A percentile compares a stretch with the other conserved stretches of the same genome.
These are phyloP conservation scores for Danio aesculapii DNA, from an alignment of 2,797 vertebrate species.

Conservation along the genomic window DNA sequence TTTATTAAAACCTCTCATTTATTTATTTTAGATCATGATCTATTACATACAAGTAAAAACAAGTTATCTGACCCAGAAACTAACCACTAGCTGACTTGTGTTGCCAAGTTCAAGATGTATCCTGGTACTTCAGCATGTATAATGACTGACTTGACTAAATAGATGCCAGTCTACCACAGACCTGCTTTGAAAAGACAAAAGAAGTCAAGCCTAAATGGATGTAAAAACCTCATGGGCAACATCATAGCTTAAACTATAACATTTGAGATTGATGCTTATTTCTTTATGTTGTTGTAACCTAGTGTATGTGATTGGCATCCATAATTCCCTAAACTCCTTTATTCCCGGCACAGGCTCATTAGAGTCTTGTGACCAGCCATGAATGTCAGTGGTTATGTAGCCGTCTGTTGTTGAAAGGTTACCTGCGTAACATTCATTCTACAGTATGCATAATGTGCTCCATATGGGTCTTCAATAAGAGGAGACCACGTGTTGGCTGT, in stretches of 20 bases:
- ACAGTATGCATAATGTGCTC: background rate
- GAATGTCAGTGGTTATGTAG: background rate
- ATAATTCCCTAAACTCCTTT: background rate
- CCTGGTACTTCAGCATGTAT: background rate
- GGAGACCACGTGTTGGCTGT: background rate
- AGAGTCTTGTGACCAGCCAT: background rate
- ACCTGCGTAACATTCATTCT: background rate
- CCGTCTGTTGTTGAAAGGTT: conserved; percentile 13
- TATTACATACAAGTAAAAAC: background rate
- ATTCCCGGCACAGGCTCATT: background rate
- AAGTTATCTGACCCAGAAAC: background rate
- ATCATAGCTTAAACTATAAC: background rate
- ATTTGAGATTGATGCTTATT: background rate
- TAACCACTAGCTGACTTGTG: background rate
- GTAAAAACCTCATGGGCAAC: background rate
- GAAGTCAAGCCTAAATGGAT: background rate
- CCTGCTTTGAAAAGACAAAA: background rate
- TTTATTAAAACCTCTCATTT: background rate
- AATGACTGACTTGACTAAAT: background rate
- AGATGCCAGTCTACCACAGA: background rate
- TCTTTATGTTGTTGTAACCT: background rate
- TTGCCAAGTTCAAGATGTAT: background rate
- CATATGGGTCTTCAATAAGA: background rate
- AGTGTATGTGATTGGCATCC: background rate
- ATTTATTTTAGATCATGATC: background rate